Evolutionary conservation across 1,140 invertebrate genomes (phyloP), one percentile per base, ranked within the genome.

Genomic region (Drosophila ohnishii): DNA sequence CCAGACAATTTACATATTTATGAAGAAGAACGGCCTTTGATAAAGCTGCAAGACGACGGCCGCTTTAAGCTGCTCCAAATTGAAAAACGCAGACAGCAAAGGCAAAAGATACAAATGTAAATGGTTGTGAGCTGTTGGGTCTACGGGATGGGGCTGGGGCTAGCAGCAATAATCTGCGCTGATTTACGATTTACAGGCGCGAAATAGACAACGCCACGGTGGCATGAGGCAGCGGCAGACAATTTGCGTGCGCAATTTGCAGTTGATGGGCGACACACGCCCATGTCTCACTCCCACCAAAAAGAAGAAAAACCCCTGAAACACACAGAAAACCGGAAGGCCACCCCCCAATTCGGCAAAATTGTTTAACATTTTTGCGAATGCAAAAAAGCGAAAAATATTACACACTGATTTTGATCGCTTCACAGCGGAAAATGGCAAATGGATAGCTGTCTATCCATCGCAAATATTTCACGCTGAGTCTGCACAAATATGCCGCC

Each of bases 131-230:
- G 22, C 51, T 47, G 39, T 22, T 48, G 10, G 44, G 40, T 32
- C 28, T 34, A 11, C 48, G 30, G 19, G 19, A 19, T 19, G 19
- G 22, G 16, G 44, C 47, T 25, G 39, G 61, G 47, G 62, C 40
- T 60, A 75, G 84, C 70, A 88, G 75, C 84, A 88, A 84, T 88
- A 88, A 88, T 88, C 85, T 88, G 66, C 53, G 60, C 84, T 88
- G 84, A 88, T 88, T 88, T 88, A 88, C 84, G 84, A 88, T 88
- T 88, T 89, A 75, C 80, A 84, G 84, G 84, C 84, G 80, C 80
- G 63, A 88, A 89, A 88, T 84, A 88, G 84, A 89, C 84, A 85
- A 69, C 50, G 74, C 39, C 35, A 35, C 53, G 65, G 39, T 50
- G 61, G 59, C n/a, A 60, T 37, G 65, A 35, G 60, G 50, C 60